phyloP scores from a whole-genome alignment of 2,797 vertebrate genomes.

The Gymnoscopelus braueri region DNA sequence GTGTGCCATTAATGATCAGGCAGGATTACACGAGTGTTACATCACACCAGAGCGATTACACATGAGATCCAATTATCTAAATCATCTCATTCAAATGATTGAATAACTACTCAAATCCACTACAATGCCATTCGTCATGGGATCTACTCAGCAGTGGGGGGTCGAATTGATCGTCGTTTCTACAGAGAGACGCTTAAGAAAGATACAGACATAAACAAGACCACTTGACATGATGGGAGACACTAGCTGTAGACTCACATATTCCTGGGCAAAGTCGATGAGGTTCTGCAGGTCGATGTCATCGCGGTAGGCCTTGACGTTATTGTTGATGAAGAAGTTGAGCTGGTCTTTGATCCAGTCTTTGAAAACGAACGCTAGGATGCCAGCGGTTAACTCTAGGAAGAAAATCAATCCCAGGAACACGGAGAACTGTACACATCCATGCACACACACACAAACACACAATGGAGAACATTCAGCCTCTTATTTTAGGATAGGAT shows the following conservation, averaged over 20 bases:
- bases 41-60: conserved; percentile 44
- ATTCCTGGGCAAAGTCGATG: conserved; percentile 96
- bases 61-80: conserved; percentile 50
- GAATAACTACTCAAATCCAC: conserved; percentile 46
- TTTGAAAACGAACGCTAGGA: conserved; percentile 94
- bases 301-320: conserved; percentile 94
- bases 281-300: conserved; percentile 96
- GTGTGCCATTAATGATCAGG: conserved; percentile 29
- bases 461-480: too few relatives aligned
- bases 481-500: too few relatives aligned
- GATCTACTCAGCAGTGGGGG: conserved; percentile 29
- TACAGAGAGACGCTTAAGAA: not conserved
- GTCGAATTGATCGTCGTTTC: conserved; percentile 19
- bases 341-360: conserved; percentile 97
- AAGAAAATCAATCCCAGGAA: conserved; percentile 96
- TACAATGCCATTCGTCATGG: conserved; percentile 46
- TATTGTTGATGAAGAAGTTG: conserved; percentile 95
- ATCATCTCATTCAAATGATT: conserved; percentile 54
- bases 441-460: not conserved
- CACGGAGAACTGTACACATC: conserved; percentile 86
- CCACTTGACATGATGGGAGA: not conserved
- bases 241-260: conserved; percentile 81
- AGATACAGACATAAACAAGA: conserved; percentile 10
- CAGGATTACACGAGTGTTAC: conserved; percentile 50
- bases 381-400: conserved; percentile 91